Evolutionary conservation across 2,113 vertebrate species (phyloP).

Genomic region (Felis chaus): DNA sequence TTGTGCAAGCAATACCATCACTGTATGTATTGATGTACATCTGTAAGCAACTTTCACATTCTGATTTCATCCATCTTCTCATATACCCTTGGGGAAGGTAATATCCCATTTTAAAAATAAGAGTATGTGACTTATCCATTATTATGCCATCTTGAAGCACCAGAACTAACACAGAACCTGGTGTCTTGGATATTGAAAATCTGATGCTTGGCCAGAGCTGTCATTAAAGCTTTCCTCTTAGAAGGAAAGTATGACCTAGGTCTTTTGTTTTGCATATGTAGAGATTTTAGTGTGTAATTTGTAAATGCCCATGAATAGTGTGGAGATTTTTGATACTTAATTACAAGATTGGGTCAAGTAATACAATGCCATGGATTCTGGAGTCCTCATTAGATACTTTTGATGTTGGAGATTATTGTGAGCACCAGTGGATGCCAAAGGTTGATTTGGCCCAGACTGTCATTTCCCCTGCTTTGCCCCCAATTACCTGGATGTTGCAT

Average conservation of each 20-base stretch:
- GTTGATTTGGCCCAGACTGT: conserved; percentile 29
- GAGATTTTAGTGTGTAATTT: conserved; percentile 34
- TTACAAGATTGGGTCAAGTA: conserved; percentile 67
- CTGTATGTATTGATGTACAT: not conserved
- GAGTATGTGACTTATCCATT: not conserved
- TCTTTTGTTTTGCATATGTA: conserved; percentile 50
- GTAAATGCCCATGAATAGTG: conserved; percentile 9
- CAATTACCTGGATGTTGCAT: conserved; percentile 72
- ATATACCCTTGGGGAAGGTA: not conserved
- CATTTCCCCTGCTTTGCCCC: not conserved
- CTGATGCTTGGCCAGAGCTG: conserved; percentile 41
- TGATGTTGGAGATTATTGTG: conserved; percentile 52
- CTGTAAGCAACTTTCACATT: not conserved
- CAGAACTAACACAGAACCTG: not conserved
- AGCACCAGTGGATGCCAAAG: not conserved
- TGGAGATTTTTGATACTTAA: conserved; percentile 70
- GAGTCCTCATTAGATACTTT: conserved; percentile 71
- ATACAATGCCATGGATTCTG: not conserved
- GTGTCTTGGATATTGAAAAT: not conserved
- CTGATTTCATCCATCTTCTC: not conserved
- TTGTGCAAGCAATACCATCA: not conserved
- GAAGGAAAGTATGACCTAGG: conserved; percentile 6
- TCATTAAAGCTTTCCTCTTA: conserved; percentile 61
- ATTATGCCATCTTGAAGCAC: not conserved
- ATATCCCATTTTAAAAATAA: not conserved